Percentiles rank a stretch among this genome's conserved stretches.
Evolutionary conservation across 2,113 vertebrate species (phyloP).

Genomic region (Emydura subglobosa): DNA sequence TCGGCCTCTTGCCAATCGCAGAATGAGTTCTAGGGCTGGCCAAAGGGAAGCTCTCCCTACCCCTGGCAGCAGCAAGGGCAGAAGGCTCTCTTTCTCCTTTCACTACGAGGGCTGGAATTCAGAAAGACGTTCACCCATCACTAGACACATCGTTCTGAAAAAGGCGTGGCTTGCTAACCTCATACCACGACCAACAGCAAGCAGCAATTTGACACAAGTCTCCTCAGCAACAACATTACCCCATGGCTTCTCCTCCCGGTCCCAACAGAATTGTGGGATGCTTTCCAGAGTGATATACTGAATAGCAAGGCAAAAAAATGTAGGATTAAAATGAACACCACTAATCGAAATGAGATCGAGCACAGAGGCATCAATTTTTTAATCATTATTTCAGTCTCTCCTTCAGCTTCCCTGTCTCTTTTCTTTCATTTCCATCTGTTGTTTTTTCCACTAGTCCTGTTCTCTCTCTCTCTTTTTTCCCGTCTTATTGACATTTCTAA

Average conservation of each 20-base stretch:
- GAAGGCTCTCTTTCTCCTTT: no score
- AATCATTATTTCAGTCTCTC: not conserved
- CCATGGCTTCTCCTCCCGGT: not conserved
- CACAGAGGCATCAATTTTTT: not conserved
- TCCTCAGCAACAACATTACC: accelerated
- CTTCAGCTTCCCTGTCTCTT: not conserved
- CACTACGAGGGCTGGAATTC: not conserved
- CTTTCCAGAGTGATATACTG: accelerated
- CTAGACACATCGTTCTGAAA: not conserved
- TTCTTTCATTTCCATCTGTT: not conserved
- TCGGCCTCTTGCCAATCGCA: accelerated
- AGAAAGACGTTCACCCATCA: not conserved
- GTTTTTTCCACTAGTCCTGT: not conserved
- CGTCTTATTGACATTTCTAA: not conserved
- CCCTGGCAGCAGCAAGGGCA: not conserved
- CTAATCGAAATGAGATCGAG: not conserved
- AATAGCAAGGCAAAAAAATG: not conserved
- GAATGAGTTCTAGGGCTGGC: not conserved
- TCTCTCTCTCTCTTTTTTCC: not conserved
- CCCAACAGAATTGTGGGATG: not conserved
- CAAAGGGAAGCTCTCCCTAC: not conserved
- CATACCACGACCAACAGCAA: accelerated
- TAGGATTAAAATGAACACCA: not conserved
- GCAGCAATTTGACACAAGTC: accelerated
- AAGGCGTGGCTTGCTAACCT: not conserved